Conservation (phyloP, 2,888 invertebrate genomes). For the Anthoptus insignis region DNA sequence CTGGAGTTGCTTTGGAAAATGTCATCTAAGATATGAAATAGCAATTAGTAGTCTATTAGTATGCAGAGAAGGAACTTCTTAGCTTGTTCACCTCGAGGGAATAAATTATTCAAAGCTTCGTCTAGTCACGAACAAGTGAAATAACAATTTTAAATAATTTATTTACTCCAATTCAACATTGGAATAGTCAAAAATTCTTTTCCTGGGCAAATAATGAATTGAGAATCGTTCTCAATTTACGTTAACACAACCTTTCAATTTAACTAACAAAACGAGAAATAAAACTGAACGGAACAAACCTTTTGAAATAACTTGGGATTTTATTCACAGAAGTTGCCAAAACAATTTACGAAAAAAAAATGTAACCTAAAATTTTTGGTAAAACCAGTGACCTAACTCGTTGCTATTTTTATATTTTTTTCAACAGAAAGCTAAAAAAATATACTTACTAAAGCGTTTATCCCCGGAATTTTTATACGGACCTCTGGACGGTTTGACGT, state of each 20-base stretch:
- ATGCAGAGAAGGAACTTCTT: slow-evolving; percentile 25
- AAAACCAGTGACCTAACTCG: background rate
- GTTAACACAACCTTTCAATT: background rate
- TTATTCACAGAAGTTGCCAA: background rate
- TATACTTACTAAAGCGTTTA: slow-evolving; percentile 55
- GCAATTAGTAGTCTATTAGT: slow-evolving; percentile 35
- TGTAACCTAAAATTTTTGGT: background rate
- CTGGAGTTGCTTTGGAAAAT: slow-evolving; percentile 22
- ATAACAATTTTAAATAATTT: slow-evolving; percentile 26
- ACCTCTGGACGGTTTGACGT: slow-evolving; percentile 72
- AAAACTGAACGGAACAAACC: background rate
- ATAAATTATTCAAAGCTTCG: slow-evolving; percentile 28
- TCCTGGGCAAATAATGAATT: slow-evolving; percentile 1
- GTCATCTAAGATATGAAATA: slow-evolving; percentile 18
- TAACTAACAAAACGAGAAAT: background rate
- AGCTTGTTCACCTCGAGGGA: slow-evolving; percentile 22
- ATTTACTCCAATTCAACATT: too few species aligned
- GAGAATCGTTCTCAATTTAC: background rate
- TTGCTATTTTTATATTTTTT: slow-evolving; percentile 29
- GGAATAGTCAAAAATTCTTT: slow-evolving; percentile 6
- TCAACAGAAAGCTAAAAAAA: slow-evolving; percentile 45
- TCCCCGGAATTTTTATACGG: slow-evolving; percentile 68
- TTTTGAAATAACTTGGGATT: background rate
- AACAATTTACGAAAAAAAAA: slow-evolving; percentile 2
- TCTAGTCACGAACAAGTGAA: slow-evolving; percentile 24